Evolutionary conservation across 2,888 invertebrate genomes (phyloP).

Genomic region (Pammene fasciana): DNA sequence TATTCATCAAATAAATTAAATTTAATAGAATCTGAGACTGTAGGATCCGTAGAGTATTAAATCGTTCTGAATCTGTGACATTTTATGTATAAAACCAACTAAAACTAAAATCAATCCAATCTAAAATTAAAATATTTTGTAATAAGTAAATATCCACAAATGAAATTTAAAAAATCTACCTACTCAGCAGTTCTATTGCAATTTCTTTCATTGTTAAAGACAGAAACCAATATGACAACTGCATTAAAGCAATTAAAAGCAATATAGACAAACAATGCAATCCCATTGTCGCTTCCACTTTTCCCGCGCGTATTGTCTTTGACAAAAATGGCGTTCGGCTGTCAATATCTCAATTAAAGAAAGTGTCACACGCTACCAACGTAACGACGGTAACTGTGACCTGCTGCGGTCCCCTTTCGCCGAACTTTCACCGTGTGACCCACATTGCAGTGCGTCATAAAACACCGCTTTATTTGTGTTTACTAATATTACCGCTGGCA

Average conservation of each 20-base stretch:
- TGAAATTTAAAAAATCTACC: too few relatives aligned
- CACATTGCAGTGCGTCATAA: conserved; percentile 52
- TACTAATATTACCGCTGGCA: conserved; percentile 40
- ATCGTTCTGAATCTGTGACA: too few relatives aligned
- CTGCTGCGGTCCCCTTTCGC: conserved; percentile 68
- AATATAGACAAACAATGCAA: conserved; percentile 17
- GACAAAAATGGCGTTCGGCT: conserved; percentile 42
- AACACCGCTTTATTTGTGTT: conserved; percentile 42
- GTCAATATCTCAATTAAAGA: conserved; percentile 57
- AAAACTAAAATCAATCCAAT: too few relatives aligned
- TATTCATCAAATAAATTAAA: too few relatives aligned
- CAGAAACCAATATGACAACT: background rate
- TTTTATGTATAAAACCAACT: too few relatives aligned
- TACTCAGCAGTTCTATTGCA: too few relatives aligned
- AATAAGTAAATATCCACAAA: too few relatives aligned
- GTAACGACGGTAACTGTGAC: conserved; percentile 77
- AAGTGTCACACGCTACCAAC: conserved; percentile 74
- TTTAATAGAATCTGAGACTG: too few relatives aligned
- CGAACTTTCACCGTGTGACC: conserved; percentile 76
- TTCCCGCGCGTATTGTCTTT: conserved; percentile 41
- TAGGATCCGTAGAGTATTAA: too few relatives aligned
- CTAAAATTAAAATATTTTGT: too few relatives aligned
- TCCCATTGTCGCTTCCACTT: conserved; percentile 33
- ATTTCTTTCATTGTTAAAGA: background rate
- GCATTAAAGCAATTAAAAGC: conserved; percentile 6